phyloP scores from a whole-genome alignment of 2,888 invertebrate species.

The Willowsia nigromaculata region DNA sequence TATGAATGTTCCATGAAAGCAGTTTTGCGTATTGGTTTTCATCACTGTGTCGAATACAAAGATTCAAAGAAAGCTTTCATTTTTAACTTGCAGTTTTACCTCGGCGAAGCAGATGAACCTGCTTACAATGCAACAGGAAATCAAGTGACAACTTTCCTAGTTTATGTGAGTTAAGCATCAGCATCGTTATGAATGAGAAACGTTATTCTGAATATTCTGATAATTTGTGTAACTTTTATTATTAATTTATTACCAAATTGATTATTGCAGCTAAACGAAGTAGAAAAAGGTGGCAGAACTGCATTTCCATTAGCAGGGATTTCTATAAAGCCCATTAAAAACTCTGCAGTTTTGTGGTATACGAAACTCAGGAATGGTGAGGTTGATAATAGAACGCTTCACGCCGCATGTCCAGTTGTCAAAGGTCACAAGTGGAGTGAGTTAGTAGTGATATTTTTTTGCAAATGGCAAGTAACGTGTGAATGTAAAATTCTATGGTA shows the following conservation, averaged over 20 bases:
- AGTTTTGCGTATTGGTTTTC: too few species aligned
- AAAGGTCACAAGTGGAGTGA: slow-evolving; percentile 81
- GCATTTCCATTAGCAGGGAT: slow-evolving; percentile 78
- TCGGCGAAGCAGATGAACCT: slow-evolving; percentile 60
- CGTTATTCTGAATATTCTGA: too few species aligned
- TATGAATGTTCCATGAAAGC: too few species aligned
- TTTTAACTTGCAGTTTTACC: slow-evolving; percentile 5
- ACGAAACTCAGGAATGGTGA: slow-evolving; percentile 80
- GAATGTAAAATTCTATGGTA: too few species aligned
- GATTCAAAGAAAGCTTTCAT: neutral
- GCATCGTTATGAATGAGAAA: too few species aligned
- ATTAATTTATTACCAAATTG: too few species aligned
- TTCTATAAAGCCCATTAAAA: slow-evolving; percentile 79
- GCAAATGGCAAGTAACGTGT: neutral
- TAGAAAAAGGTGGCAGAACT: slow-evolving; percentile 77
- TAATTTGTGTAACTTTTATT: too few species aligned
- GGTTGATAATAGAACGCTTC: slow-evolving; percentile 80
- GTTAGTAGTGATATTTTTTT: slow-evolving; percentile 62
- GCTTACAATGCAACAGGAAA: slow-evolving; percentile 71
- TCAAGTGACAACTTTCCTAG: slow-evolving; percentile 73
- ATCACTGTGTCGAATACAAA: too few species aligned
- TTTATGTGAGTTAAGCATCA: slow-evolving; percentile 68
- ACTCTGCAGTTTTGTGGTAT: slow-evolving; percentile 81
- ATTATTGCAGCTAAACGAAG: slow-evolving; percentile 79
- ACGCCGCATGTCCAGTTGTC: slow-evolving; percentile 80